Percentiles rank a stretch among this genome's conserved stretches.
Evolutionary conservation across 2,888 invertebrate species (phyloP).

Genomic region (Drosophila mulleri): DNA sequence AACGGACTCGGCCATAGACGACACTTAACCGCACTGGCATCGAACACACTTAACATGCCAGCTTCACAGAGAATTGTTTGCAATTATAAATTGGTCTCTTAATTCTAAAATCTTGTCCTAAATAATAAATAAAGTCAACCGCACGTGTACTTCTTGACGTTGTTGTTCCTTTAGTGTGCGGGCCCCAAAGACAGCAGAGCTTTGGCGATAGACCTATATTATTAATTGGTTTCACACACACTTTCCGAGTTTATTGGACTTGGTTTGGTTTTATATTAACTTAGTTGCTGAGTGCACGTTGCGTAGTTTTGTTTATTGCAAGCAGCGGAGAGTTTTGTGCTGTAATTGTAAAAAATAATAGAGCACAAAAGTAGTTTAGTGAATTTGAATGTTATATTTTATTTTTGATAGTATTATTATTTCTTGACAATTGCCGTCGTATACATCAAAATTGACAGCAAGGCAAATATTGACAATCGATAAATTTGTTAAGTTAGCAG

Average conservation of each 20-base stretch:
- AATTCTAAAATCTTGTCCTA: slow-evolving; percentile 14
- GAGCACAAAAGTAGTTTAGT: slow-evolving; percentile 5
- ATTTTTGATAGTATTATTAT: background rate
- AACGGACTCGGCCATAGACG: slow-evolving; percentile 97
- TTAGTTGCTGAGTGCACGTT: slow-evolving; percentile 17
- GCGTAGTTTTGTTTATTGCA: slow-evolving; percentile 26
- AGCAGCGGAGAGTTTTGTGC: slow-evolving; percentile 35
- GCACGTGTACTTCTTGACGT: slow-evolving; percentile 6
- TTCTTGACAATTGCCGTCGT: slow-evolving; percentile 1
- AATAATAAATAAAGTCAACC: slow-evolving; percentile 2
- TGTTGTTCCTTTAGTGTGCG: background rate
- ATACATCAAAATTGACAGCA: background rate
- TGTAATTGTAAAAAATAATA: slow-evolving; percentile 31
- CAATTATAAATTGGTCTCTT: slow-evolving; percentile 34
- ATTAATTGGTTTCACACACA: background rate
- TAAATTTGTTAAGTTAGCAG: slow-evolving; percentile 17
- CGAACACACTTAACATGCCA: slow-evolving; percentile 85
- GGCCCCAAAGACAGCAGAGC: background rate
- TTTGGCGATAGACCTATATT: background rate
- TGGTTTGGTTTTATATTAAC: background rate
- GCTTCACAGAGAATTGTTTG: slow-evolving; percentile 51
- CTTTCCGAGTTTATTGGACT: background rate
- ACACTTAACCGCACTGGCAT: slow-evolving; percentile 90
- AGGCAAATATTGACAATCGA: slow-evolving; percentile 1
- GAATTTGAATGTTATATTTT: background rate